Conservation (phyloP, 2,113 vertebrate species). For the Elephas maximus region DNA sequence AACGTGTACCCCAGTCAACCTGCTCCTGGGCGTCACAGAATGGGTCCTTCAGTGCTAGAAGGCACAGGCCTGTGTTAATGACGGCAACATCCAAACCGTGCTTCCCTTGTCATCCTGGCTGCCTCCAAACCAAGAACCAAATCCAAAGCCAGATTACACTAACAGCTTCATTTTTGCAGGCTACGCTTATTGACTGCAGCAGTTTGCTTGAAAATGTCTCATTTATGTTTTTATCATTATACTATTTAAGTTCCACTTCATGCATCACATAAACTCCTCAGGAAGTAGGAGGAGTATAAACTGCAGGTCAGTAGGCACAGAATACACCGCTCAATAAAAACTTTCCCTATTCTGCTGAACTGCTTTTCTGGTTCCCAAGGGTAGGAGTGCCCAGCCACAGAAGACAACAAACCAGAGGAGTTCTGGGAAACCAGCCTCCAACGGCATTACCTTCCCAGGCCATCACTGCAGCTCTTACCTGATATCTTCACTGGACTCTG, state of each 20-base stretch:
- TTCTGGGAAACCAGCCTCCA: accelerated
- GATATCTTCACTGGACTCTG: constrained; percentile 97
- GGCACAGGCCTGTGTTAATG: accelerated
- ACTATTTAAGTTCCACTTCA: neutral
- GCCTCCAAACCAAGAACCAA: neutral
- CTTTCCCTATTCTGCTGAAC: neutral
- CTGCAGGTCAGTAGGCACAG: accelerated
- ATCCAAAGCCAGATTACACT: accelerated
- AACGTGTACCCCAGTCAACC: too few relatives aligned
- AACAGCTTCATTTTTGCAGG: neutral
- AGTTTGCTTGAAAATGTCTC: neutral
- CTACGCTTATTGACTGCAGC: neutral
- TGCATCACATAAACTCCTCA: neutral
- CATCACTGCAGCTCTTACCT: constrained; percentile 87
- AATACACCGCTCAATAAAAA: accelerated
- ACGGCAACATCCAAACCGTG: accelerated
- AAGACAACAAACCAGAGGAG: accelerated
- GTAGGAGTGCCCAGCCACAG: accelerated
- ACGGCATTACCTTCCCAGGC: too few relatives aligned
- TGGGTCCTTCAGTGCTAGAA: neutral
- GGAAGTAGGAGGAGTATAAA: neutral
- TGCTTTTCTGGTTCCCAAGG: neutral
- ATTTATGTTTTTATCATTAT: neutral
- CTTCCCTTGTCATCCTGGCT: neutral
- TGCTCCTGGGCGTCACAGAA: too few relatives aligned